phyloP scores from a whole-genome alignment of 2,113 vertebrate species.

The Pteruthius melanotis region DNA sequence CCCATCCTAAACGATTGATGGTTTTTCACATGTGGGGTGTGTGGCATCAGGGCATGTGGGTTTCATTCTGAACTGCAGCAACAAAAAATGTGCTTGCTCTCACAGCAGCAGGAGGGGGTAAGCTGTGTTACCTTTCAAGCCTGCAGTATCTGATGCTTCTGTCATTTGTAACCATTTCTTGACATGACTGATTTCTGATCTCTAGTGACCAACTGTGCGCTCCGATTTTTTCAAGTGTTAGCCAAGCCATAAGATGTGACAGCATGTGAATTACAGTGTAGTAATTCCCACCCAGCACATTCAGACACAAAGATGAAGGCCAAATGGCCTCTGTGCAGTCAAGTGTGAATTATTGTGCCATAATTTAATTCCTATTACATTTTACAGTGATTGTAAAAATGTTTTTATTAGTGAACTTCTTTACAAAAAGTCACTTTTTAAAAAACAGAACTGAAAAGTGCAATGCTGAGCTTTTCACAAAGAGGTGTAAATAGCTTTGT shows the following conservation, averaged over 20 bases:
- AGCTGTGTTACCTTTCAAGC: background rate
- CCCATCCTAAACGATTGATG: background rate
- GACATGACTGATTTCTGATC: background rate
- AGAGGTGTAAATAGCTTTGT: background rate
- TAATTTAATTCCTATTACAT: constrained; percentile 39
- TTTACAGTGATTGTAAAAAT: constrained; percentile 17
- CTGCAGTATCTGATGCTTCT: background rate
- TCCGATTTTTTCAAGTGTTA: background rate
- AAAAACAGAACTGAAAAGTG: background rate
- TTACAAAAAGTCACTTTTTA: background rate
- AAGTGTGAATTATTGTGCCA: constrained; percentile 27
- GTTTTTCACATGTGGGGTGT: fast-evolving
- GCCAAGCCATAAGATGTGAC: constrained; percentile 9
- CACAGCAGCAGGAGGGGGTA: background rate
- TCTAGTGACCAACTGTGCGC: background rate
- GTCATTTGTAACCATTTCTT: background rate
- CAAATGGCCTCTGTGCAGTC: constrained; percentile 40
- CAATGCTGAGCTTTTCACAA: background rate
- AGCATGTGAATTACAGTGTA: constrained; percentile 31
- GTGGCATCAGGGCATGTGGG: fast-evolving
- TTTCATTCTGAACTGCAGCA: background rate
- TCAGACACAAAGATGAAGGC: constrained; percentile 29
- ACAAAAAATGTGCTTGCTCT: background rate
- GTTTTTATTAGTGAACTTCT: background rate
- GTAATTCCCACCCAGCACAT: constrained; percentile 40